Percentiles rank a stretch among this genome's conserved stretches.
These are phyloP conservation scores for Mimas tiliae DNA, from an alignment of 2,888 invertebrate genomes.

Conservation along the genomic window DNA sequence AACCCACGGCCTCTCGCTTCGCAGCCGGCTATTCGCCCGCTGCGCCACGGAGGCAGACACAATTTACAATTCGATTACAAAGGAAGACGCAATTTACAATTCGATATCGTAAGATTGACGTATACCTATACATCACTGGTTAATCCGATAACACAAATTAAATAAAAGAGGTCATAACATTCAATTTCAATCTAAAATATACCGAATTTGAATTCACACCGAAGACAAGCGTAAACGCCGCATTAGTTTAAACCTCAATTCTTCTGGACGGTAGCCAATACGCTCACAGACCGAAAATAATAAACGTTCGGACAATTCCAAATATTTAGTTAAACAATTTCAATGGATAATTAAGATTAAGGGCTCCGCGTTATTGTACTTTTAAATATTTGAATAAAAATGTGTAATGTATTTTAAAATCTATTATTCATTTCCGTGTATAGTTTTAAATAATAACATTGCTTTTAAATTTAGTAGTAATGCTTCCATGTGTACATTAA, in stretches of 20 bases:
- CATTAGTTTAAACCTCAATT: conserved; percentile 15
- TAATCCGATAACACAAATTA: neutral
- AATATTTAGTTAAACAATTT: conserved; percentile 18
- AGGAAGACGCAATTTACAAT: no score
- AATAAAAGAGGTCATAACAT: neutral
- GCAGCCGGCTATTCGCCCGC: no score
- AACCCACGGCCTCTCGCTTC: no score
- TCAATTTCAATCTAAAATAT: conserved; percentile 3
- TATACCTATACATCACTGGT: no score
- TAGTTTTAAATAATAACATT: neutral
- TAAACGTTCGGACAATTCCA: conserved; percentile 6
- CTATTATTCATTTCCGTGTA: neutral
- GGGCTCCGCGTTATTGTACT: neutral
- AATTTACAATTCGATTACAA: no score
- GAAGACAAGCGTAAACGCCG: conserved; percentile 10
- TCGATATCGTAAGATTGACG: no score
- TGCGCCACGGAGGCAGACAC: no score
- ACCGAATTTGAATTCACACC: neutral
- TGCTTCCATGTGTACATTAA: no score
- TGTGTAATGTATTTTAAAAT: neutral
- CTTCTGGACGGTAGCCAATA: neutral
- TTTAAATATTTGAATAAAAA: conserved; percentile 1
- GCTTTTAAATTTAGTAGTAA: no score
- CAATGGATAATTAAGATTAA: conserved; percentile 23
- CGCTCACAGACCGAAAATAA: conserved; percentile 13